Evolutionary conservation across 2,888 invertebrate species (phyloP).

Genomic region (Oligia fasciuncula): DNA sequence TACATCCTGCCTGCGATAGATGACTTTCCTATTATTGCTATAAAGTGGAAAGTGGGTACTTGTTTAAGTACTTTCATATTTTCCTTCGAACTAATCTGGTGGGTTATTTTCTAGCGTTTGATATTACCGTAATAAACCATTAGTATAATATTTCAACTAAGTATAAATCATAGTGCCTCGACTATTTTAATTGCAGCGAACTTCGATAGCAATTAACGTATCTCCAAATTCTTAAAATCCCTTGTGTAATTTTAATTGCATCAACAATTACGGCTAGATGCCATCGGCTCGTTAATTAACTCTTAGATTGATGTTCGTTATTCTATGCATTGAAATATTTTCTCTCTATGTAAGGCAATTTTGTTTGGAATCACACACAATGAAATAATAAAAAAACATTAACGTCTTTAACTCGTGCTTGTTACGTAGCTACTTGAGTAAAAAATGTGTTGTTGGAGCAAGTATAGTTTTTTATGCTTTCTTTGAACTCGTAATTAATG

Average conservation of each 20-base stretch:
- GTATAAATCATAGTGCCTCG: slow-evolving; percentile 41
- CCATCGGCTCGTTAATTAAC: slow-evolving; percentile 70
- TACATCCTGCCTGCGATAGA: slow-evolving; percentile 14
- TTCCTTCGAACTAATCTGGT: slow-evolving; percentile 16
- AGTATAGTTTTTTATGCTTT: slow-evolving; percentile 35
- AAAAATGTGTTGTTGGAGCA: slow-evolving; percentile 26
- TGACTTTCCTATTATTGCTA: slow-evolving; percentile 15
- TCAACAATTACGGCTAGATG: slow-evolving; percentile 69
- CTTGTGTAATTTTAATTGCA: slow-evolving; percentile 61
- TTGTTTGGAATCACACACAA: slow-evolving; percentile 52
- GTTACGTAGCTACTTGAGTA: slow-evolving; percentile 24
- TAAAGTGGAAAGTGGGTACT: slow-evolving; percentile 32
- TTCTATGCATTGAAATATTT: slow-evolving; percentile 57
- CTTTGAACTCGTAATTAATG: slow-evolving; percentile 41
- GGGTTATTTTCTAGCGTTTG: slow-evolving; percentile 12
- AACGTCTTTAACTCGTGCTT: slow-evolving; percentile 44
- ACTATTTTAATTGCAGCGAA: slow-evolving; percentile 68
- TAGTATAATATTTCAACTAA: slow-evolving; percentile 16
- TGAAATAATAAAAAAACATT: slow-evolving; percentile 55
- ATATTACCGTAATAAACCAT: slow-evolving; percentile 25
- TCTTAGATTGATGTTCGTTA: slow-evolving; percentile 63
- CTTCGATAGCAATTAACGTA: slow-evolving; percentile 55
- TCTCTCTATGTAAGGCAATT: slow-evolving; percentile 57
- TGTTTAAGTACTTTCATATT: slow-evolving; percentile 17
- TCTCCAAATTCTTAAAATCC: slow-evolving; percentile 55